Conservation (phyloP, 2,113 vertebrate species). For the Gobius niger region DNA sequence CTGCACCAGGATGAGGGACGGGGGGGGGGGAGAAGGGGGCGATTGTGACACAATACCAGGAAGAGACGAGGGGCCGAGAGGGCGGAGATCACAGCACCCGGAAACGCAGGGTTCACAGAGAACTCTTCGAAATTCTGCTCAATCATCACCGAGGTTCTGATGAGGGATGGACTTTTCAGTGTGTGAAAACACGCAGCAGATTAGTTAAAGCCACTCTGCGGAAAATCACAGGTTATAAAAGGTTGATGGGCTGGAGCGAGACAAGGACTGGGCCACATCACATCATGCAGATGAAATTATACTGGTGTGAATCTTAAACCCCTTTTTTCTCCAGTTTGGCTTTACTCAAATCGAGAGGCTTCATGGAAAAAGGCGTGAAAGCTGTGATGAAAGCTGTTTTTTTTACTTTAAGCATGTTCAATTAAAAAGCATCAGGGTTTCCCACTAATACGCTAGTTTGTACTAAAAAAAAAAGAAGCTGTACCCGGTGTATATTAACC, state of each 20-base stretch:
- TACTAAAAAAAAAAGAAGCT: too few relatives aligned
- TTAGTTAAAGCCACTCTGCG: neutral
- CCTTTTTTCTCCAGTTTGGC: too few relatives aligned
- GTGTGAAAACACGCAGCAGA: neutral
- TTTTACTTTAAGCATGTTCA: too few relatives aligned
- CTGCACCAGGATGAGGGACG: conserved; percentile 19
- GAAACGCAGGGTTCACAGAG: conserved; percentile 11
- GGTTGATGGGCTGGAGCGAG: neutral
- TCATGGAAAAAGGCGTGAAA: too few relatives aligned
- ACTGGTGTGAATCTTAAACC: too few relatives aligned
- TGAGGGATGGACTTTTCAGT: conserved; percentile 18
- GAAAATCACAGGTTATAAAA: neutral
- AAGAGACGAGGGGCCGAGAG: conserved; percentile 23
- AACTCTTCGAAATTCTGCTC: conserved; percentile 31
- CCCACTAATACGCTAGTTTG: too few relatives aligned
- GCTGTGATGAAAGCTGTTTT: too few relatives aligned
- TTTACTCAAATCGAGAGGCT: too few relatives aligned
- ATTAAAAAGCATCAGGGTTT: too few relatives aligned
- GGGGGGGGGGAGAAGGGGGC: neutral
- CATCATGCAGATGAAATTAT: too few relatives aligned
- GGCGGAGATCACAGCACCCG: conserved; percentile 33
- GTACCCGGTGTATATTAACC: too few relatives aligned
- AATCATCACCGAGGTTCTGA: conserved; percentile 45
- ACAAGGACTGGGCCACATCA: neutral
- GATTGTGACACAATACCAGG: conserved; percentile 59